Evolutionary conservation across 2,888 invertebrate species (phyloP), one percentile per base, ranked within the genome.

Genomic region (Camponotus fellah): DNA sequence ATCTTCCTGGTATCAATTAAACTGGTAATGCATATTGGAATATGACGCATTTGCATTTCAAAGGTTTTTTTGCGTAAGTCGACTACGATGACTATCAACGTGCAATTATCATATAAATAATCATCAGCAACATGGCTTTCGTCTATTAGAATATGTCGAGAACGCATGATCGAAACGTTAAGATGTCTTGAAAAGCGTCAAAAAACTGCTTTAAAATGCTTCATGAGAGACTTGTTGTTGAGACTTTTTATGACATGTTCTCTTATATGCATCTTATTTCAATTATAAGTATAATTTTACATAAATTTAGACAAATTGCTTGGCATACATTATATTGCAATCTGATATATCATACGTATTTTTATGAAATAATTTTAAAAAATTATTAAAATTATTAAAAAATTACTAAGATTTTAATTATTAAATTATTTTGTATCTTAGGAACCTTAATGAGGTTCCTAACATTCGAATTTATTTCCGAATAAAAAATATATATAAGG

Each of bases 51-150:
- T 69, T 79, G 43, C 46, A 60, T 79, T 12, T 69, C 21, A 58
- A 79, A 60, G 69, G 12, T 3, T 58, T 69, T 77, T 58, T 69
- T 79, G 21, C 34, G 8, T 12, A 46, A 58, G 69, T 46, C 10
- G 43, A 17, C n/a, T 46, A 40, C n/a, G 49, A 17, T 26, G 34
- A 34, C 14, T 68, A 79, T 58, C 43, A 56, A 68, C 4, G 12
- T 66, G 26, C 43, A 68, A 68, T 68, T 43, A n/a, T n/a, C n/a
- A n/a, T n/a, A n/a, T n/a, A 77, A 43, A 58, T 53, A 56, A 14
- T 77, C 46, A 49, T 65, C 26, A 37, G 49, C 40, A 32, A 37
- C 12, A 56, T 14, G 5, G 17, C 46, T 49, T 77, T 64, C 21
- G 17, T 65, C n/a, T 34, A 14, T 8, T 65, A 43, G 32, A 68